Evolutionary conservation across 2,113 vertebrate genomes (phyloP), one percentile per base, ranked within the genome.

Genomic region (Gnathonemus echidnorhynchus): DNA sequence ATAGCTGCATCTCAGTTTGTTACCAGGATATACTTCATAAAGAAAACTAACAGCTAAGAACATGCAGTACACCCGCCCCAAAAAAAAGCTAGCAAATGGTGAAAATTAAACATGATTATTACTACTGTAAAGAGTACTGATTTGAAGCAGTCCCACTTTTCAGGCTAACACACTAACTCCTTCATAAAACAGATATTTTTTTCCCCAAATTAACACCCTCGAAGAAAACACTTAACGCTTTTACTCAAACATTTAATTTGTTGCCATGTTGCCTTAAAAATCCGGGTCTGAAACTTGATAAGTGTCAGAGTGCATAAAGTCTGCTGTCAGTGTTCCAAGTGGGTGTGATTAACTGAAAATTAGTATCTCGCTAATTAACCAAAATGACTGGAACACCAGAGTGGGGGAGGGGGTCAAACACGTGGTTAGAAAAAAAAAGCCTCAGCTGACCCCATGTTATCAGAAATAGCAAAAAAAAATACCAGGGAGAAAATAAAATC

Each of bases 341-440:
- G 50, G 27, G 21, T 42, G 87, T 46, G 24, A 21, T 87, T 87
- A 87, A 52, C 86, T 92, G 93, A 91, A 93, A 93, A 91, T 85
- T 92, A 92, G 74, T 42, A 80, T 42, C 35, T 80, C 15, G 6
- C 74, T 80, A 80, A 80, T 80, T 80, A 80, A 80, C 92, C 91
- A 1, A 92, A 89, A 77, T 91, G 89, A 4, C 62, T 70, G 62
- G 27, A 31, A 13, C 62, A 31, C 62, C 62, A 70, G 62, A 31
- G 62, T 27, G 62, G n/a, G 62, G 62, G 62, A 10, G n/a, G n/a
- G n/a, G n/a, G 24, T n/a, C n/a, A 62, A 27, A 62, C 58, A 27
- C n/a, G 1, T 27, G n/a, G 58, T 66, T 66, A 66, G 58, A 39
- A 13, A 17, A 35, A 77, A 77, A 19, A 42, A 80, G 15, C 15